A percentile compares a stretch with the other conserved stretches of the same genome.
These are phyloP conservation scores for Podarcis cretensis DNA, from an alignment of 2,113 vertebrate species.

Conservation along the genomic window DNA sequence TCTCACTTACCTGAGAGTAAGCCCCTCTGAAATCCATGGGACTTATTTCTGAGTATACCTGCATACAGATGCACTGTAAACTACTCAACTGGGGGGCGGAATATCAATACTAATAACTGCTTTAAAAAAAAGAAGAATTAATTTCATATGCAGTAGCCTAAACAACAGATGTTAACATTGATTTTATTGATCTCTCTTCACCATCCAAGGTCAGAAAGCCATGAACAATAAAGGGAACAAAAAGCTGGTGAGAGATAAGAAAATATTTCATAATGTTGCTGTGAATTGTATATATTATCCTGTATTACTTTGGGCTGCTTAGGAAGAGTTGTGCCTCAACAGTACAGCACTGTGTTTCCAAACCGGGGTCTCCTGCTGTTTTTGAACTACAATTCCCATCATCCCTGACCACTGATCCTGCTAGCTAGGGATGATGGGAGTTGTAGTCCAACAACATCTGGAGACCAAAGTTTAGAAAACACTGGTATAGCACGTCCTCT, in stretches of 20 bases:
- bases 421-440: too few species aligned
- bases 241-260: neutral
- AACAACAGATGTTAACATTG: neutral
- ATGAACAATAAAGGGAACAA: neutral
- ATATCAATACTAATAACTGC: neutral
- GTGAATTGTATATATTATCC: neutral
- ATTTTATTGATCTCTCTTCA: constrained; percentile 17
- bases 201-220: neutral
- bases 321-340: neutral
- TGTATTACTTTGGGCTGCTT: neutral
- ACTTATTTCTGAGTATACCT: too few species aligned
- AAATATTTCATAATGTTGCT: neutral
- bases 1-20: neutral
- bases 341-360: too few species aligned
- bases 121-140: neutral
- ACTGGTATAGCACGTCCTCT: neutral
- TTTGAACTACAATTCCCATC: too few species aligned
- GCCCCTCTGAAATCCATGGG: too few species aligned
- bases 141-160: neutral
- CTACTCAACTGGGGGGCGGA: neutral
- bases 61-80: neutral
- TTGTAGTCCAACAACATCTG: too few species aligned
- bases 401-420: too few species aligned
- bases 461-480: too few species aligned
- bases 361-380: too few species aligned